These are phyloP conservation scores for Calidris pygmaea DNA, from an alignment of 2,113 vertebrate genomes.

Conservation along the genomic window DNA sequence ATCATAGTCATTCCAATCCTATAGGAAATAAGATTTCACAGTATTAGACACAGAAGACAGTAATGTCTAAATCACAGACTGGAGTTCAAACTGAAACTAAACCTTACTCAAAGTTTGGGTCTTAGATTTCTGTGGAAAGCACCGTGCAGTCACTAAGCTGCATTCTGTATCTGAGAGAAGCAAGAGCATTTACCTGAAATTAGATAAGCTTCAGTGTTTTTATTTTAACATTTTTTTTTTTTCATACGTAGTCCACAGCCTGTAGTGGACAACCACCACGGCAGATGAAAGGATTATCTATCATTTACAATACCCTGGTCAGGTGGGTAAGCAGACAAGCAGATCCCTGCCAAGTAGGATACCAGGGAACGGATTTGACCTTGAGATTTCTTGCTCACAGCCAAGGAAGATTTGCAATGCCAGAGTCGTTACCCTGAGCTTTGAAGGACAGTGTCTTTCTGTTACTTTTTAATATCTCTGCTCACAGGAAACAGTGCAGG, in stretches of 20 bases:
- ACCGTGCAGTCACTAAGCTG: not conserved
- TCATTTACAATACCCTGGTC: constrained; percentile 33
- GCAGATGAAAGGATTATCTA: constrained; percentile 56
- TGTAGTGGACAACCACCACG: not conserved
- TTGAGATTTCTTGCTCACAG: constrained; percentile 47
- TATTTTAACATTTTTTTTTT: not conserved
- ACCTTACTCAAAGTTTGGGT: not conserved
- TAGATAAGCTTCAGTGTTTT: not conserved
- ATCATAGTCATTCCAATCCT: constrained; percentile 99
- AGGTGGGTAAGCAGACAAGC: constrained; percentile 30
- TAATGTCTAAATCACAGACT: not conserved
- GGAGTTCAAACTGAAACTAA: not conserved
- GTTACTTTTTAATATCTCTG: not conserved
- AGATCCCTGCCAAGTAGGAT: constrained; percentile 62
- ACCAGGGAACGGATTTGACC: constrained; percentile 47
- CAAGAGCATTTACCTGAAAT: not conserved
- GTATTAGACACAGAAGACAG: not conserved
- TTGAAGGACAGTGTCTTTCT: not conserved
- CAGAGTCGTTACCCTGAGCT: not conserved
- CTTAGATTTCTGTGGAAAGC: not conserved
- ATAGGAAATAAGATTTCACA: constrained; percentile 34
- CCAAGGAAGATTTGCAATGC: constrained; percentile 21
- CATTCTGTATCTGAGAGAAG: not conserved
- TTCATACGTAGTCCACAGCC: not conserved
- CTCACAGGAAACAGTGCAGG: not conserved